Evolutionary conservation across 2,888 invertebrate species (phyloP), one percentile per base, ranked within the genome.

Genomic region (Luffia ferchaultella): DNA sequence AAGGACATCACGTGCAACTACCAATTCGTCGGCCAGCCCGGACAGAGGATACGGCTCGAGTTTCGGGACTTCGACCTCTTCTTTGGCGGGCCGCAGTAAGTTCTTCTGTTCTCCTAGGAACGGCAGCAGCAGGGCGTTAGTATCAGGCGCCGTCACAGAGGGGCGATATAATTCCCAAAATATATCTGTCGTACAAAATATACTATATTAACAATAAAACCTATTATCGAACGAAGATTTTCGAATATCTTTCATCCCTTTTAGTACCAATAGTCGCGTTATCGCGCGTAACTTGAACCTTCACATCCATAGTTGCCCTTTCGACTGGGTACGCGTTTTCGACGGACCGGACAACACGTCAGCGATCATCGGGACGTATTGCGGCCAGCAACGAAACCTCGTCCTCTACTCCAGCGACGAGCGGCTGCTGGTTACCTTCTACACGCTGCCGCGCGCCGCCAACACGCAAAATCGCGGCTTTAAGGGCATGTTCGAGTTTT

Each of bases 261-360:
- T n/a, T n/a, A n/a, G n/a, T n/a, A n/a, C n/a, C n/a, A n/a, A n/a
- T n/a, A n/a, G n/a, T n/a, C n/a, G n/a, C n/a, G n/a, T n/a, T n/a
- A n/a, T n/a, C n/a, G n/a, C n/a, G n/a, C n/a, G n/a, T n/a, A n/a
- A n/a, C n/a, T n/a, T n/a, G n/a, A n/a, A n/a, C n/a, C n/a, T n/a
- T n/a, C n/a, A n/a, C n/a, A n/a, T n/a, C n/a, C n/a, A n/a, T 82
- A 98, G 98, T 78, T 99, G 98, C 86, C 98, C 98, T 56, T 97
- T 97, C 87, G 98, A 99, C 87, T 96, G 92, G 86, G 93, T 99
- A 64, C 95, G 95, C 82, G 92, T 99, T 61, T 96, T 94, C 86
- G 98, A 99, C 86, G 98, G 98, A 59, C 88, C 90, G 58, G 92
- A 95, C 77, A 93, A 92, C 76, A 87, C 91, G 60, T 92, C 95